These are phyloP conservation scores for Rafetus swinhoei DNA, from an alignment of 2,113 vertebrate genomes.

Conservation along the genomic window DNA sequence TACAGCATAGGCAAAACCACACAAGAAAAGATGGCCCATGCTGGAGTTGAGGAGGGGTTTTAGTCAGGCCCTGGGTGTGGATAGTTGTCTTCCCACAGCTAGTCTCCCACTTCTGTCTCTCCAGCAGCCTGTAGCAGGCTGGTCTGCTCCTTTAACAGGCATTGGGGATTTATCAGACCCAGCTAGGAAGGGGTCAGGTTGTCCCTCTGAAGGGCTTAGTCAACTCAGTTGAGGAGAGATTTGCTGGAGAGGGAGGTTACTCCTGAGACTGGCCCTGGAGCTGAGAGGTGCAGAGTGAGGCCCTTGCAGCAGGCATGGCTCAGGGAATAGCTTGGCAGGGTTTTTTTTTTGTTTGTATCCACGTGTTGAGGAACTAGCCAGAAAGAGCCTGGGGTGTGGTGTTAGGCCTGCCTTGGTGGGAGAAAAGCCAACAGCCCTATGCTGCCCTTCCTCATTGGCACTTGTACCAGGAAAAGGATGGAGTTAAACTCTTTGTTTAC, in stretches of 20 bases:
- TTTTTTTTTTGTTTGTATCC: too few relatives aligned
- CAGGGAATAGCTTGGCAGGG: neutral
- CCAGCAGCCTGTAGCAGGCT: neutral
- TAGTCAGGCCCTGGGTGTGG: neutral
- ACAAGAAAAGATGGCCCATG: neutral
- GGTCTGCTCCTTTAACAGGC: neutral
- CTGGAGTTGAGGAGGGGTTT: constrained; percentile 12
- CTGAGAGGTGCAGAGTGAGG: neutral
- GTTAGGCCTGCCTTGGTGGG: neutral
- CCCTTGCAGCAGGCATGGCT: neutral
- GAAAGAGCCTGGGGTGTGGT: neutral
- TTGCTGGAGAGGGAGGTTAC: neutral
- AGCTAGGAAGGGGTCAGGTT: neutral
- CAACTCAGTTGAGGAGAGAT: neutral
- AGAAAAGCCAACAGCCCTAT: neutral
- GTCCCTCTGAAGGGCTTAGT: neutral
- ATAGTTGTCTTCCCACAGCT: neutral
- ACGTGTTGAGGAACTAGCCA: too few relatives aligned
- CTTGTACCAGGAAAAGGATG: neutral
- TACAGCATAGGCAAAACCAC: neutral
- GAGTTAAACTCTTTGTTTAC: neutral
- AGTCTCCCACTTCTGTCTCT: neutral
- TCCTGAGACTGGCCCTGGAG: neutral
- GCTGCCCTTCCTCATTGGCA: neutral
- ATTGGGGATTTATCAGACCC: neutral